Base-by-base conservation (phyloP, 2,797 vertebrate species). In the Helostoma temminkii region DNA sequence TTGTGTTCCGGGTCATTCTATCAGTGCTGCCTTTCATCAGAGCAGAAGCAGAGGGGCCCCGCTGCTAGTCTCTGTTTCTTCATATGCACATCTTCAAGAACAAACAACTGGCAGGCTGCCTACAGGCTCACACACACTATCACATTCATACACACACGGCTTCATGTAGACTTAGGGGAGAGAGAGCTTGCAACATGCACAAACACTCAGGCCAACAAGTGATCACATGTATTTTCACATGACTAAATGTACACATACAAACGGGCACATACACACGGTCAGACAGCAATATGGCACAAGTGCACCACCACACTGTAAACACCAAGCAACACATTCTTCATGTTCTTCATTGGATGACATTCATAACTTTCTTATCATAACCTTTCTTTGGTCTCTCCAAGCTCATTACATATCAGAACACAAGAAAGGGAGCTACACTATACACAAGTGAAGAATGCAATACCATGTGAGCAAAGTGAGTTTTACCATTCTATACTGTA, bases 11-110 rank as follows among this genome's bases (percentile, higher is more conserved):
- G 91, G 89, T 89, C 90, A 83, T 88, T 91, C 88, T 81, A 88
- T 87, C 87, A 84, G 87, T 53, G 77, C 83, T 80, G 80, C 86
- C 90, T 93, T 91, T 93, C 89, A 91, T 92, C 91, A 85, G 85
- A 88, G 86, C 72, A 71, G 78, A 81, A 71, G 84, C 82, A 71
- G 84, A 84, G 84, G 83, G 77, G 72, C 74, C 66, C 68, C 87
- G 89, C 88, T 92, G 92, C 94, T 94, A 81, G 91, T 94, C 94
- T 93, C 93, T 89, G 90, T 94, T 85, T 74, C 84, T 84, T 70
- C 81, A 92, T 93, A 92, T 88, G 81, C 80, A 75, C 92, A 93
- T 94, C 95, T 94, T 94, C 87, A 87, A 89, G 89, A 93, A 92
- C 90, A 95, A 95, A 95, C 94, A 94, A 95, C 87, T 92, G 92